Evolutionary conservation across 1,140 invertebrate genomes (phyloP).

Genomic region (Delia radicum): DNA sequence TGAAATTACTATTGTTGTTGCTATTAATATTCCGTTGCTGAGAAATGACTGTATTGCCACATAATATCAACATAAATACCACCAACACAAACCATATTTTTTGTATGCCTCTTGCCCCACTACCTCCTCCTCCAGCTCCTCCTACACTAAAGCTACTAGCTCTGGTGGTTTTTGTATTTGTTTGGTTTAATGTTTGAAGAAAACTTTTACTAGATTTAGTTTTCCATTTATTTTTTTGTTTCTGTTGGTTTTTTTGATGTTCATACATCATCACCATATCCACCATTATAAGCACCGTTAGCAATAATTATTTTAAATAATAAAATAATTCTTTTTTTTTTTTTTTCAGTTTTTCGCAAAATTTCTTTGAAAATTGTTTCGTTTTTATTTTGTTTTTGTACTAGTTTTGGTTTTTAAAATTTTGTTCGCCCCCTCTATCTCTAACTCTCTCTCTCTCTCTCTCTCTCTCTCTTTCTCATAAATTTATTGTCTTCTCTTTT

Average conservation of each 20-base stretch:
- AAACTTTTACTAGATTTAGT: neutral
- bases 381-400: neutral
- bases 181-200: neutral
- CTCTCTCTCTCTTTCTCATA: neutral
- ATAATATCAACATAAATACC: constrained; percentile 16
- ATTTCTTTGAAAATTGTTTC: neutral
- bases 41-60: constrained; percentile 1
- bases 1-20: constrained; percentile 10
- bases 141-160: neutral
- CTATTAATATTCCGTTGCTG: constrained; percentile 1
- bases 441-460: too few species aligned
- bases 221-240: neutral
- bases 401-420: neutral
- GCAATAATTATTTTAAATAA: neutral
- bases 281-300: constrained; percentile 15
- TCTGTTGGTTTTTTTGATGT: neutral
- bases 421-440: too few species aligned
- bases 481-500: neutral
- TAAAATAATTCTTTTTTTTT: neutral
- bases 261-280: constrained; percentile 3
- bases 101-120: neutral
- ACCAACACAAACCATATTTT: neutral
- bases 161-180: neutral
- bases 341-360: neutral
- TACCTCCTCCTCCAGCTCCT: neutral